These are phyloP conservation scores for Phocides pigmalion DNA, from an alignment of 1,140 invertebrate genomes.

Conservation along the genomic window DNA sequence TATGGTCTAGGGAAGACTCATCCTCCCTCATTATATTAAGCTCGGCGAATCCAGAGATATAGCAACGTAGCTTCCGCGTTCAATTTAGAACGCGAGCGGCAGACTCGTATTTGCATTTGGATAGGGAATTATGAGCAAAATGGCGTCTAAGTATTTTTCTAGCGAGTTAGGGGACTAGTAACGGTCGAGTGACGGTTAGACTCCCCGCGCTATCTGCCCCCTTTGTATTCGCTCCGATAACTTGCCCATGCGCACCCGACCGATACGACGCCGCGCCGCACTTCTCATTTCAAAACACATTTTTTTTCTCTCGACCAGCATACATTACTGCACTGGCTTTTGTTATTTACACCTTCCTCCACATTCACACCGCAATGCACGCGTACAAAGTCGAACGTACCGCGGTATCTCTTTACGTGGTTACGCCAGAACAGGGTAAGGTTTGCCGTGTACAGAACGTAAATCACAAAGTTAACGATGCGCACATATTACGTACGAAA, in stretches of 20 bases:
- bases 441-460: slow-evolving; percentile 57
- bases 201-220: slow-evolving; percentile 81
- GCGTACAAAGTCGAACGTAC: slow-evolving; percentile 31
- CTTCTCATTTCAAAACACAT: slow-evolving; percentile 78
- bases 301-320: slow-evolving; percentile 57
- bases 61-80: slow-evolving; percentile 58
- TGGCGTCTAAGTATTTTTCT: slow-evolving; percentile 80
- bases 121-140: slow-evolving; percentile 59
- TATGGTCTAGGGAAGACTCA: slow-evolving; percentile 63
- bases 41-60: slow-evolving; percentile 53
- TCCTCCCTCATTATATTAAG: slow-evolving; percentile 59
- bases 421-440: slow-evolving; percentile 57
- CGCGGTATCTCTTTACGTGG: slow-evolving; percentile 46
- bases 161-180: slow-evolving; percentile 79
- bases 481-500: slow-evolving; percentile 64
- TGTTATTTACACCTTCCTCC: slow-evolving; percentile 37
- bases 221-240: slow-evolving; percentile 83
- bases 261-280: slow-evolving; percentile 72
- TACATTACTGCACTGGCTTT: slow-evolving; percentile 66
- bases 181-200: slow-evolving; percentile 81
- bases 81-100: slow-evolving; percentile 56
- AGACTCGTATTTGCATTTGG: slow-evolving; percentile 57
- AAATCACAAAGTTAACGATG: slow-evolving; percentile 75
- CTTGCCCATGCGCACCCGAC: slow-evolving; percentile 81
- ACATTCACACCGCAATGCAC: slow-evolving; percentile 62